Percentiles rank a stretch among this genome's conserved stretches.
phyloP scores from a whole-genome alignment of 2,888 invertebrate species.

The Gasteruption jaculator region DNA sequence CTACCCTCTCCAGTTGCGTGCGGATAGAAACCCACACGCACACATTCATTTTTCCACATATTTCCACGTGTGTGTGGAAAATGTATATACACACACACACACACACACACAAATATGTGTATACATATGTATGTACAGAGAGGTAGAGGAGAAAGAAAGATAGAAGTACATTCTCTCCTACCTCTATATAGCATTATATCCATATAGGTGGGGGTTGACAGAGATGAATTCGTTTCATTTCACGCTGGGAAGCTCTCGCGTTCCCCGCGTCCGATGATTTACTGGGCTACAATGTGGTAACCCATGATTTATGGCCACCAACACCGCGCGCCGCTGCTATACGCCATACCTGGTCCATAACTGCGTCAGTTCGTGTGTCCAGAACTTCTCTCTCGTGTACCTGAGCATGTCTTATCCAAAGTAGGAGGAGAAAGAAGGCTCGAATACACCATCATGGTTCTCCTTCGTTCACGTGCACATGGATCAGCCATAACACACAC shows the following conservation, averaged over 20 bases:
- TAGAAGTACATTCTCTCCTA: conserved; percentile 26
- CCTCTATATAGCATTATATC: too few species aligned
- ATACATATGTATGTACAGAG: conserved; percentile 16
- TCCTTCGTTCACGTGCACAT: neutral
- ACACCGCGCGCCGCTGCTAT: conserved; percentile 58
- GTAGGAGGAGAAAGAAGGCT: conserved; percentile 21
- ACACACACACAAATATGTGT: too few species aligned
- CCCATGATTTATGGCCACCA: conserved; percentile 64
- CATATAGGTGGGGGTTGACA: conserved; percentile 51
- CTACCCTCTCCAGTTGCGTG: conserved; percentile 39
- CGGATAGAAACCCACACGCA: conserved; percentile 43
- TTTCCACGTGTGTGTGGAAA: too few species aligned
- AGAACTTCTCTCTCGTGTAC: conserved; percentile 29
- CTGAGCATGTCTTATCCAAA: conserved; percentile 25
- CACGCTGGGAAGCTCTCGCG: conserved; percentile 53
- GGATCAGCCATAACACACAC: too few species aligned
- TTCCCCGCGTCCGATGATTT: conserved; percentile 59
- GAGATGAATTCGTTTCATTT: conserved; percentile 56
- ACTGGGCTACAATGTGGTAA: conserved; percentile 67
- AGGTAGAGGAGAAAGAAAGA: conserved; percentile 18
- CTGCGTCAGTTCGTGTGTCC: conserved; percentile 40
- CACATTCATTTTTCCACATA: too few species aligned
- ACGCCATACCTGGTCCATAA: conserved; percentile 49
- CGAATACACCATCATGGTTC: conserved; percentile 29
- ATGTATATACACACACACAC: conserved; percentile 6